Base-by-base conservation (phyloP, 2,113 vertebrate genomes). In the Scalopus aquaticus region DNA sequence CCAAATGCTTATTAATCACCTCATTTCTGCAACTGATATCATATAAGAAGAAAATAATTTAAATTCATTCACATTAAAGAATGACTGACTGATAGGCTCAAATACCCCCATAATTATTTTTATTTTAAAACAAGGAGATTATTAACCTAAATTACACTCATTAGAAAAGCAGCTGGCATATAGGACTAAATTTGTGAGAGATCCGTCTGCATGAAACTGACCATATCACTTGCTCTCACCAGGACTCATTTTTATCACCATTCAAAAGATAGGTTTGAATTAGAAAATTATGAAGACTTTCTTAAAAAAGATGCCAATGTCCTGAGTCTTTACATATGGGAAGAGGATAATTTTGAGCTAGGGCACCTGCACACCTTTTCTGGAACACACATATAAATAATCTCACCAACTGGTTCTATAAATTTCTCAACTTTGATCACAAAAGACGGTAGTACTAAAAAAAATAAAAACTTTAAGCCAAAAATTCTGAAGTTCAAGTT, bases 81-180 rank as follows among this genome's bases (percentile, higher is more conserved):
- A 97, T 97, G 91, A 94, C 88, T 92, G 86, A 32, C 89, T 97
- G 96, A 97, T 97, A 96, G 83, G 58, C 95, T 86, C 89, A 88
- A 82, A 83, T 83, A 86, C 70, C 74, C 88, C 95, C 91, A 86
- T 97, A 96, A 97, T 97, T 96, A 97, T 96, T 97, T 97, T 97
- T 97, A 97, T 97, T 95, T 97, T 97, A 95, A 95, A 97, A 97
- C 95, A 97, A 94, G 94, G 64, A 95, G 93, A 84, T 95, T 96
- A 95, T 97, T 97, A 97, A 97, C 96, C 96, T 94, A 97, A 97
- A 97, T 95, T 96, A 80, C 58, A 95, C 95, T 92, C 95, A 96
- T 96, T 96, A 96, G 83, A 93, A 89, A 88, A 88, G 91, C 96
- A 97, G 96, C 95, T 97, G 97, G 94, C 74, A 76, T 85, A 46